Percentiles rank a stretch among this genome's conserved stretches.
Conservation (phyloP, 92 coral and sea anemone genomes). For the Zoanthus solanderi region DNA sequence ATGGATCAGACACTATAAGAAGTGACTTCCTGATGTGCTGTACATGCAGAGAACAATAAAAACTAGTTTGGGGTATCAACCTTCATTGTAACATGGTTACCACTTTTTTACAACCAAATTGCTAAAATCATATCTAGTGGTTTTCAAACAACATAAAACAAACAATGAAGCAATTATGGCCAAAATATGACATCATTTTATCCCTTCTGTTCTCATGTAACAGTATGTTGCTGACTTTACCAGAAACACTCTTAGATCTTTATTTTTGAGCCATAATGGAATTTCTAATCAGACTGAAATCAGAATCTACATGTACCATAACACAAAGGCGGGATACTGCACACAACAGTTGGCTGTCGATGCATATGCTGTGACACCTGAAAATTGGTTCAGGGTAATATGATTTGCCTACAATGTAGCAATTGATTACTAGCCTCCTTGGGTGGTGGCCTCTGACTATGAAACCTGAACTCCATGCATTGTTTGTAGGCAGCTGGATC, state of each 20-base stretch:
- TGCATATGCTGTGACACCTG: background rate
- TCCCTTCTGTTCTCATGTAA: background rate
- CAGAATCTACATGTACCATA: background rate
- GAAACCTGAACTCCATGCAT: constrained; percentile 54
- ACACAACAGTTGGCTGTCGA: background rate
- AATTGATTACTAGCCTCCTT: background rate
- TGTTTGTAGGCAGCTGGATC: constrained; percentile 54
- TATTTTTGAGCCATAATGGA: background rate
- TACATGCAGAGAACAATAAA: background rate
- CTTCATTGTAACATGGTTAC: background rate
- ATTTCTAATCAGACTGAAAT: background rate
- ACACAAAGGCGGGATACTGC: background rate
- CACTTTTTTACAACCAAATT: background rate
- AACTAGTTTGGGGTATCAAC: background rate
- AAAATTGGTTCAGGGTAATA: background rate
- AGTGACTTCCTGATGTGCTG: background rate
- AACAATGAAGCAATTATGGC: background rate
- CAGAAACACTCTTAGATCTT: background rate
- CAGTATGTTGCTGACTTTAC: background rate
- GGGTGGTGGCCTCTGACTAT: background rate
- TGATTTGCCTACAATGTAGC: background rate
- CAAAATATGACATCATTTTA: background rate
- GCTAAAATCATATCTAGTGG: background rate
- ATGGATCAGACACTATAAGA: background rate
- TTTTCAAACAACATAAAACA: background rate